Conservation (phyloP, 2,797 vertebrate genomes). For the Protonibea diacanthus region DNA sequence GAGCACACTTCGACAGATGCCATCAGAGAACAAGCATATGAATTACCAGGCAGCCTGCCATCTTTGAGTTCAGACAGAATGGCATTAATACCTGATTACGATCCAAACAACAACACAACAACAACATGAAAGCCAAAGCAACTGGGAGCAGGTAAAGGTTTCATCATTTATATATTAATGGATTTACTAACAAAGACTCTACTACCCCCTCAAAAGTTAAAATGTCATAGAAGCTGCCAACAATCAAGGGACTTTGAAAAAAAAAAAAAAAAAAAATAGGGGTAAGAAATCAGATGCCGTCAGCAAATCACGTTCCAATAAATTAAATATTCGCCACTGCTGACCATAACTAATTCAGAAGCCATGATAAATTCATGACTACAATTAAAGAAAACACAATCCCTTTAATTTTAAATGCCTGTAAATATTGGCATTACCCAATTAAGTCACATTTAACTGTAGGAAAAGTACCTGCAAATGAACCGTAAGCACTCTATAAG, state of each 20-base stretch:
- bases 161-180: conserved; percentile 91
- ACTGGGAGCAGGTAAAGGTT: conserved; percentile 92
- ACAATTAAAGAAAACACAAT: conserved; percentile 89
- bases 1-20: conserved; percentile 91
- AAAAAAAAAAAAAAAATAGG: conserved; percentile 46
- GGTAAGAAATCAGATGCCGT: conserved; percentile 78
- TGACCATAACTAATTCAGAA: conserved; percentile 90
- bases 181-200: conserved; percentile 89
- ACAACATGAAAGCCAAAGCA: conserved; percentile 91
- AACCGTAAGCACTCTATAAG: conserved; percentile 43
- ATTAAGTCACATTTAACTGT: conserved; percentile 81
- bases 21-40: conserved; percentile 92
- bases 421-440: conserved; percentile 89
- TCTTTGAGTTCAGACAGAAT: conserved; percentile 91
- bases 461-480: conserved; percentile 71
- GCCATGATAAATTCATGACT: conserved; percentile 85
- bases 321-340: conserved; percentile 86
- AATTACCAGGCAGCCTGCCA: conserved; percentile 91
- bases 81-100: conserved; percentile 91
- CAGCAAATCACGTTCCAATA: conserved; percentile 86
- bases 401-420: conserved; percentile 86
- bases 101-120: conserved; percentile 91
- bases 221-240: conserved; percentile 83
- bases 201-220: conserved; percentile 82
- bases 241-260: conserved; percentile 77